phyloP scores from a whole-genome alignment of 2,113 vertebrate species.

The Sinocyclocheilus maitianheensis region DNA sequence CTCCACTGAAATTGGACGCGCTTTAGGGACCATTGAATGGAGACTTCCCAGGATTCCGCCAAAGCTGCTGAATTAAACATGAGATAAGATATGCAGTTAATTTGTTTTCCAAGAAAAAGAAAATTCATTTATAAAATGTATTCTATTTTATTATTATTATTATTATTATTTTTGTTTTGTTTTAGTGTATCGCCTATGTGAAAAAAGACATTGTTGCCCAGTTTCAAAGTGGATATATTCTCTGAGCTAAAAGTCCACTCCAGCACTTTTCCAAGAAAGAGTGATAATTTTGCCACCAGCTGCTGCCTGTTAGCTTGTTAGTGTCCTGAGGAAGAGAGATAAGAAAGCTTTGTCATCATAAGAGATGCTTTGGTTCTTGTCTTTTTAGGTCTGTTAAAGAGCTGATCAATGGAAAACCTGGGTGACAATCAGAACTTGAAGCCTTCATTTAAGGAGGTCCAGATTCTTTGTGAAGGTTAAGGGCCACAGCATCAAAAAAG shows the following conservation, averaged over 20 bases:
- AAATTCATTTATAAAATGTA: no score
- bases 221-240: slow-evolving; percentile 20
- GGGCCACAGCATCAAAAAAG: not conserved
- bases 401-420: not conserved
- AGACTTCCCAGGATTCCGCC: slow-evolving; percentile 59
- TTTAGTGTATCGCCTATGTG: not conserved
- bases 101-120: no score
- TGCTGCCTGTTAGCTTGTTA: slow-evolving; percentile 23
- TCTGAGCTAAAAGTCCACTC: slow-evolving; percentile 13
- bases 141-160: not conserved
- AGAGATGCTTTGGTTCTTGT: slow-evolving; percentile 50
- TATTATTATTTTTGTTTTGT: no score
- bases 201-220: slow-evolving; percentile 5
- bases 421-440: slow-evolving; percentile 33
- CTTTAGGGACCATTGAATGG: slow-evolving; percentile 58
- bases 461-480: slow-evolving; percentile 18
- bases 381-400: slow-evolving; percentile 34
- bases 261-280: slow-evolving; percentile 6
- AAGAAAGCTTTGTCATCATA: slow-evolving; percentile 51
- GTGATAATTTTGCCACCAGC: slow-evolving; percentile 40
- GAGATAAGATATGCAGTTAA: slow-evolving; percentile 38
- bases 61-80: slow-evolving; percentile 64
- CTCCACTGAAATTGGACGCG: slow-evolving; percentile 64
- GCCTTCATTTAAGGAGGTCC: slow-evolving; percentile 16
- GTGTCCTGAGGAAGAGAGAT: slow-evolving; percentile 43